Evolutionary conservation across 2,888 invertebrate genomes (phyloP), one percentile per base, ranked within the genome.

Genomic region (Gastrophysa polygoni): DNA sequence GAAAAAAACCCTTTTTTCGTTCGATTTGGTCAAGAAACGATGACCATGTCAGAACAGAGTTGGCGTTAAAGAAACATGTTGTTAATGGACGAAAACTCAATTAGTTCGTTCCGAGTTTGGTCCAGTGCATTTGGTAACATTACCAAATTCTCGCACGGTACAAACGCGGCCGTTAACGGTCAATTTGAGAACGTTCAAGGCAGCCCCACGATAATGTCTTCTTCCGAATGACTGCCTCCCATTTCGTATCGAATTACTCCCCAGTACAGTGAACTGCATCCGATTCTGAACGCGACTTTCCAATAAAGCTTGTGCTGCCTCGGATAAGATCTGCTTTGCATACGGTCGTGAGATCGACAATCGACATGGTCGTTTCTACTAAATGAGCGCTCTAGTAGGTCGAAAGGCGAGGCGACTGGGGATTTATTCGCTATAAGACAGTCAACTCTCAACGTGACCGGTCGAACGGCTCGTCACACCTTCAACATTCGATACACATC

Each of bases 251-350:
- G 38, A 38, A 14, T 38, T 38, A 38, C 38, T 38, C 14, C n/a
- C 14, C 14, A 38, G 38, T n/a, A 38, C 38, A 38, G 38, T 38
- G 5, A 16, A 38, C 5, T 38, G 10, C 16, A 16, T 18, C 20
- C 18, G 46, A 18, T 4, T 46, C 18, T 20, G 46, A 46, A 20
- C 18, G 20, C 16, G 3, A 20, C 46, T 20, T 18, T 18, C 21
- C 20, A 10, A 46, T 6, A 46, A 5, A 18, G 8, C 24, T 18
- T 46, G 46, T 46, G 20, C 18, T 21, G 46, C 18, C 21, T 43
- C 14, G 43, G 62, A 62, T 62, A 58, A 58, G 14, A 62, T 62
- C 62, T 58, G 24, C 57, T 62, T 62, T 62, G 62, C 62, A 62
- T 62, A 62, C 43, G 52, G 20, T 46, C 58, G 62, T 62, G 62